Percentiles rank a stretch among this genome's conserved stretches.
Conservation (phyloP, 1,140 invertebrate genomes). For the Anthonomus grandis region DNA sequence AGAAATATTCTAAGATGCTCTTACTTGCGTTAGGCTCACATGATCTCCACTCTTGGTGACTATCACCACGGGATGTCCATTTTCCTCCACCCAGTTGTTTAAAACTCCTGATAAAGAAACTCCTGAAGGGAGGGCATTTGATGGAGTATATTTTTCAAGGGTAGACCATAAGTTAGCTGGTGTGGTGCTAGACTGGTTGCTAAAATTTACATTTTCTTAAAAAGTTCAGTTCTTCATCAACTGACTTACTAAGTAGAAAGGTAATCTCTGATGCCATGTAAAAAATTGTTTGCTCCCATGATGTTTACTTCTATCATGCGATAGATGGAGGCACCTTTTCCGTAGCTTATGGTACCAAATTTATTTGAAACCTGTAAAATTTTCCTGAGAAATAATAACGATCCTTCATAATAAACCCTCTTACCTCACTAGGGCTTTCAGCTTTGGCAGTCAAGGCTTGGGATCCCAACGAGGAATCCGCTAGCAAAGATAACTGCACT, state of each 20-base stretch:
- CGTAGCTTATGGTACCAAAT: conserved; percentile 60
- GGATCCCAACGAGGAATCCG: conserved; percentile 33
- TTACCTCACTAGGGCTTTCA: conserved; percentile 20
- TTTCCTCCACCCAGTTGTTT: conserved; percentile 57
- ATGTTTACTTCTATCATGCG: conserved; percentile 69
- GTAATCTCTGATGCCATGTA: conserved; percentile 57
- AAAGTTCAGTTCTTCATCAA: conserved; percentile 1
- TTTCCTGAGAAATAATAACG: not conserved
- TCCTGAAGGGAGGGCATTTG: conserved; percentile 29
- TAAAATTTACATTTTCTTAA: not conserved
- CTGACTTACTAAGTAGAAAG: conserved; percentile 53
- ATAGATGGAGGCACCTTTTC: conserved; percentile 64
- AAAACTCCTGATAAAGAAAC: conserved; percentile 40
- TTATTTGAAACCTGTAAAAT: conserved; percentile 48
- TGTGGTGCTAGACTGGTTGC: conserved; percentile 46
- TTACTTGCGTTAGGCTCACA: conserved; percentile 26
- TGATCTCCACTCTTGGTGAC: conserved; percentile 44
- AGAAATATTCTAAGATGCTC: not conserved
- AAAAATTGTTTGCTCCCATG: conserved; percentile 61
- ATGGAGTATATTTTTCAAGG: conserved; percentile 30
- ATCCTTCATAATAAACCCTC: not conserved
- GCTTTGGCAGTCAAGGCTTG: conserved; percentile 45
- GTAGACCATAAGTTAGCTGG: conserved; percentile 49
- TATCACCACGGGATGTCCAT: conserved; percentile 60
- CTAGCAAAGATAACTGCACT: conserved; percentile 43